These are phyloP conservation scores for Trissolcus japonicus DNA, from an alignment of 2,888 invertebrate species.

Conservation along the genomic window DNA sequence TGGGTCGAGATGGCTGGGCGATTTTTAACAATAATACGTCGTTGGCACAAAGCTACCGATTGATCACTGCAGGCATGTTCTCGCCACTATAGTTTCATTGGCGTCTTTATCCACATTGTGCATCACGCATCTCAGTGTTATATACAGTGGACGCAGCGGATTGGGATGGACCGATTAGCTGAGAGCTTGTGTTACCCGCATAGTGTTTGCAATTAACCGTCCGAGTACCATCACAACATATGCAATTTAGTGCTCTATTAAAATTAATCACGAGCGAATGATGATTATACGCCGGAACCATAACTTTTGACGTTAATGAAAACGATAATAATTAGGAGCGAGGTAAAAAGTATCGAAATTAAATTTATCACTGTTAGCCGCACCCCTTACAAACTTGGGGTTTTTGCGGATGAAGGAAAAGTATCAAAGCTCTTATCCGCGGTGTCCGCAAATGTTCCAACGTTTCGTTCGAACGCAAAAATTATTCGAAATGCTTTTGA, in stretches of 20 bases:
- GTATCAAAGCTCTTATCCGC: too few species aligned
- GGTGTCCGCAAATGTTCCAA: too few species aligned
- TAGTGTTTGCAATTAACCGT: constrained; percentile 19
- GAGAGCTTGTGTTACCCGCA: constrained; percentile 21
- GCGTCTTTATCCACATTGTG: constrained; percentile 35
- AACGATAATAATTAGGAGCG: too few species aligned
- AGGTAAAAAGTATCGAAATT: too few species aligned
- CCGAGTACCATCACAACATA: constrained; percentile 15
- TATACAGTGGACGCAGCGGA: constrained; percentile 23
- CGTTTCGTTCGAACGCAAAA: too few species aligned
- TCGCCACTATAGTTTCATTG: constrained; percentile 29
- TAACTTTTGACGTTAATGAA: not conserved
- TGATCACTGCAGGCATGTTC: constrained; percentile 25
- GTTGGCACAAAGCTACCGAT: constrained; percentile 40
- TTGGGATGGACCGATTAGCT: constrained; percentile 40
- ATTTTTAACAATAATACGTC: constrained; percentile 41
- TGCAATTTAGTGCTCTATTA: constrained; percentile 21
- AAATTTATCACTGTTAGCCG: too few species aligned
- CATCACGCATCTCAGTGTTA: constrained; percentile 34
- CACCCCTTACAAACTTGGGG: too few species aligned
- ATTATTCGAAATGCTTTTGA: too few species aligned
- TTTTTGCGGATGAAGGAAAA: too few species aligned
- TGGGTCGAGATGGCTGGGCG: constrained; percentile 12
- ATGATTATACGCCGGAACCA: constrained; percentile 1
- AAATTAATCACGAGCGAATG: constrained; percentile 10